A percentile compares a stretch with the other conserved stretches of the same genome.
Evolutionary conservation across 1,140 invertebrate species (phyloP).

Genomic region (Eupristina koningsbergeri): DNA sequence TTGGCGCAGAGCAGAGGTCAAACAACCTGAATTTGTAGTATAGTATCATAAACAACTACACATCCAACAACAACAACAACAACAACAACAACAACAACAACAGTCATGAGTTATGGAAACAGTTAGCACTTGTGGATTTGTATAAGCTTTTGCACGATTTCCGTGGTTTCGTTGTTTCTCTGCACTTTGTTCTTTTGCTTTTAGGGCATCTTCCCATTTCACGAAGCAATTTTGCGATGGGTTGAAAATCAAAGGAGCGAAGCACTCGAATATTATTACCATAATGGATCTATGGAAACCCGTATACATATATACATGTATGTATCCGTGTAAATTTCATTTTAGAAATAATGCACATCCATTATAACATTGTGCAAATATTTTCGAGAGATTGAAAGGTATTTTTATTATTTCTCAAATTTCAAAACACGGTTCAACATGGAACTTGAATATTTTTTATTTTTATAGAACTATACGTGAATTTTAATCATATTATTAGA

Average conservation of each 20-base stretch:
- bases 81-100: neutral
- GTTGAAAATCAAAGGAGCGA: neutral
- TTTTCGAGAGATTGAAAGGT: too few species aligned
- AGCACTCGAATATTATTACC: neutral
- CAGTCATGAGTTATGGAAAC: neutral
- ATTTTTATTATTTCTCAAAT: too few species aligned
- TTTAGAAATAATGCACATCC: too few species aligned
- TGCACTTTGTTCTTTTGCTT: neutral
- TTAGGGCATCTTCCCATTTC: neutral
- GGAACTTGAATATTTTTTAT: too few species aligned
- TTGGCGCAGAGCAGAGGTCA: neutral
- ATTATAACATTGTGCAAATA: too few species aligned
- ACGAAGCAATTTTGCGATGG: neutral
- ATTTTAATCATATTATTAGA: too few species aligned
- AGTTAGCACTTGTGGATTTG: neutral
- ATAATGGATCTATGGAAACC: neutral
- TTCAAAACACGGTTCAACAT: too few species aligned
- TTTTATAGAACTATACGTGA: too few species aligned
- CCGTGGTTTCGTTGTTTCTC: conserved; percentile 9
- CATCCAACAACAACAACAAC: too few species aligned
- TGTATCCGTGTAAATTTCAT: too few species aligned
- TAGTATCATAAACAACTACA: too few species aligned
- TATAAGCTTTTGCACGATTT: neutral
- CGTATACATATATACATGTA: neutral
- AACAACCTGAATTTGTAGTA: neutral